phyloP scores from a whole-genome alignment of 2,888 invertebrate species.

The Subacronicta megacephala region DNA sequence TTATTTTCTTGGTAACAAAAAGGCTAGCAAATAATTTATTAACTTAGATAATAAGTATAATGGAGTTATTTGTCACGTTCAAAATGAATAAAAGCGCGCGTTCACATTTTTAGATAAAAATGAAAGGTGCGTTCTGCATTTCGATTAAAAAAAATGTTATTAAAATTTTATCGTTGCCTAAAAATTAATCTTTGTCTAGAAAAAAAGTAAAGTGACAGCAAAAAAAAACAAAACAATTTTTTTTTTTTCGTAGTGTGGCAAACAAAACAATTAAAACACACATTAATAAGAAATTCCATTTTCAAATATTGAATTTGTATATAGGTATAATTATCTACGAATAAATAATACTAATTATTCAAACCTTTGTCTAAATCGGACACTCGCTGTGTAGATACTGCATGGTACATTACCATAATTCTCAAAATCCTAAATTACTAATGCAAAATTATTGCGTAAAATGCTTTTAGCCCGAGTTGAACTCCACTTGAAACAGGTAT shows the following conservation, averaged over 20 bases:
- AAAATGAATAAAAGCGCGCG: constrained; percentile 25
- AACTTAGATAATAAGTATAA: constrained; percentile 32
- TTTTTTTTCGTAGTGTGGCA: too few species aligned
- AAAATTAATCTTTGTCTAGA: background rate
- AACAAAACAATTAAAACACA: too few species aligned
- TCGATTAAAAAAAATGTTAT: too few species aligned
- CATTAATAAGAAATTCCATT: background rate
- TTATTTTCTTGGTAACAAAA: constrained; percentile 19
- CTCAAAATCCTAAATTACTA: constrained; percentile 13
- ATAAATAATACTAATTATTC: background rate
- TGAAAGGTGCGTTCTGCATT: too few species aligned
- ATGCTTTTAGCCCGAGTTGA: constrained; percentile 43
- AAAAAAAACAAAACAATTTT: background rate
- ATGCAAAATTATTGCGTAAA: constrained; percentile 35
- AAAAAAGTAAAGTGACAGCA: background rate
- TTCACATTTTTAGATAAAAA: background rate
- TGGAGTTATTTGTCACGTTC: constrained; percentile 35
- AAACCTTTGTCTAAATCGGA: too few species aligned
- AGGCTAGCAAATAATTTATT: constrained; percentile 29
- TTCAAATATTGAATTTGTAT: constrained; percentile 2
- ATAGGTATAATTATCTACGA: too few species aligned
- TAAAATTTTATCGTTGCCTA: too few species aligned
- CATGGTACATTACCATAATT: constrained; percentile 7
- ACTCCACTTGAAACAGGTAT: constrained; percentile 38
- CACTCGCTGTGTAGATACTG: background rate